A percentile compares a stretch with the other conserved stretches of the same genome.
Conservation (phyloP, 2,797 vertebrate genomes). For the Catostomus latipinnis region DNA sequence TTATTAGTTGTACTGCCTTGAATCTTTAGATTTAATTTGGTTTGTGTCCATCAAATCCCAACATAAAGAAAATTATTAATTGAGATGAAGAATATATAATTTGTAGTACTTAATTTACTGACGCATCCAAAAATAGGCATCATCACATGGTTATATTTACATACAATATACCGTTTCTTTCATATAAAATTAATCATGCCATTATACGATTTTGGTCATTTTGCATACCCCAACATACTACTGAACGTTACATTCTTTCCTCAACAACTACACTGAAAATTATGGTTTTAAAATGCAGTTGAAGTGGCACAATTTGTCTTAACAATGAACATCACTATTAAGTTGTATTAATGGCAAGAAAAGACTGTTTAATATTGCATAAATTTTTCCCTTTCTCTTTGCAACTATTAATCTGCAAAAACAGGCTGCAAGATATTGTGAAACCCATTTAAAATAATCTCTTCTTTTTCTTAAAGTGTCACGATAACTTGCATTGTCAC, state of each 20-base stretch:
- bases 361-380: conserved; percentile 27
- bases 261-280: conserved; percentile 13
- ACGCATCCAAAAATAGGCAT: no score
- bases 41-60: no score
- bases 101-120: no score
- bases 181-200: neutral
- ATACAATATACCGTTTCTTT: neutral
- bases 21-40: no score
- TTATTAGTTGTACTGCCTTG: no score
- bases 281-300: conserved; percentile 35
- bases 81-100: no score
- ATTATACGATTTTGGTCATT: neutral
- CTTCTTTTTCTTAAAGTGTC: conserved; percentile 9
- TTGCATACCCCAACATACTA: neutral
- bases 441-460: conserved; percentile 31
- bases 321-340: conserved; percentile 33
- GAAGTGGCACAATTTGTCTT: conserved; percentile 32
- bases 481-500: conserved; percentile 42
- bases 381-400: neutral
- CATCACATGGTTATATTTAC: no score
- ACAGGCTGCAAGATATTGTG: conserved; percentile 12
- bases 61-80: no score
- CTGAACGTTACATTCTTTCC: conserved; percentile 12
- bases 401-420: neutral
- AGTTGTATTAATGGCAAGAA: conserved; percentile 7